Conservation (phyloP, 2,113 vertebrate species). For the Herpetotheres cachinnans region DNA sequence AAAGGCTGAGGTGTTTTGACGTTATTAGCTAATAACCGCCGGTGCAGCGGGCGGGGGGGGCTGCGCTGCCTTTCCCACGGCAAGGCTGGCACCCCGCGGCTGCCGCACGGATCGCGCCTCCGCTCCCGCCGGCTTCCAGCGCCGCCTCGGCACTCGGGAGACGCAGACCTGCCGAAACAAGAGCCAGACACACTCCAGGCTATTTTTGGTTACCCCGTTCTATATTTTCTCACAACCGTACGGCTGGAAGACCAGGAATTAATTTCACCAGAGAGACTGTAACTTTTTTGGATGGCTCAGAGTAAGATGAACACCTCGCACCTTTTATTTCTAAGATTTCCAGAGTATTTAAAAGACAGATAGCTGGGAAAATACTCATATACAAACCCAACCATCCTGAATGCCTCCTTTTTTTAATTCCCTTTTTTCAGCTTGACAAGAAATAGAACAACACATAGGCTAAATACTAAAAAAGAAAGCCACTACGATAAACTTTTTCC, state of each 20-base stretch:
- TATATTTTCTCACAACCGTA: fast-evolving
- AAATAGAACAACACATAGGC: fast-evolving
- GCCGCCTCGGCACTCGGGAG: too few relatives aligned
- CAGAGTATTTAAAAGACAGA: not conserved
- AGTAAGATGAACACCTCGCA: not conserved
- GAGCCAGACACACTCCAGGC: fast-evolving
- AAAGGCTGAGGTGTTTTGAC: not conserved
- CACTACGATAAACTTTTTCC: not conserved
- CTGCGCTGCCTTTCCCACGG: not conserved
- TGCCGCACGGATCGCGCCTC: not conserved
- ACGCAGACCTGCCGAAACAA: fast-evolving
- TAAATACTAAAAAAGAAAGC: not conserved
- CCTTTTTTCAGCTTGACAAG: not conserved
- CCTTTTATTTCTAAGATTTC: not conserved
- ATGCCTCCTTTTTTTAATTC: not conserved
- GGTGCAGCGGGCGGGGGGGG: not conserved
- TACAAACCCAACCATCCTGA: not conserved
- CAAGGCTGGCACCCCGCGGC: conserved; percentile 63
- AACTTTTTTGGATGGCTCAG: not conserved
- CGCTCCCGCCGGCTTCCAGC: too few relatives aligned
- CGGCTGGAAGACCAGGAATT: not conserved
- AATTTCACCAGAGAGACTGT: not conserved
- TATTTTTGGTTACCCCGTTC: not conserved
- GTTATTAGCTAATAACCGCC: not conserved
- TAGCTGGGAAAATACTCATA: not conserved